These are phyloP conservation scores for Fragum fragum DNA, from an alignment of 2,888 invertebrate species.

Conservation along the genomic window DNA sequence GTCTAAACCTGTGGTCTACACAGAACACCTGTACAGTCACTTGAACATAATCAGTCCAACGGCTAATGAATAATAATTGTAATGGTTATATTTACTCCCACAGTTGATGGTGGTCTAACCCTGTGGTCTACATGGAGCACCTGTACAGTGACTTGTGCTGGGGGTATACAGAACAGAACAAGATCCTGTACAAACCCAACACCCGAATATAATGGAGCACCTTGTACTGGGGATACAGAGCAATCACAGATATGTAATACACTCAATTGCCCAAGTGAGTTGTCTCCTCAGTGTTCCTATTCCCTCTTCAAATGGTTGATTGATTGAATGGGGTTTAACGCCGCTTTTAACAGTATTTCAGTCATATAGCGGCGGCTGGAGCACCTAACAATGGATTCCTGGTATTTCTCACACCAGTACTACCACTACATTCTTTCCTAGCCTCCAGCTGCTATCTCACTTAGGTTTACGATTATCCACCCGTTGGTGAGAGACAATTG, in stretches of 20 bases:
- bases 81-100: not conserved
- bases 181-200: constrained; percentile 51
- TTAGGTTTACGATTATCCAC: too few relatives aligned
- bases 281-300: too few relatives aligned
- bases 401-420: too few relatives aligned
- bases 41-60: not conserved
- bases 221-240: constrained; percentile 33
- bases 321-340: too few relatives aligned
- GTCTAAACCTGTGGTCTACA: constrained; percentile 28
- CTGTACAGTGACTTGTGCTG: constrained; percentile 36
- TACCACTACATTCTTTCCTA: too few relatives aligned
- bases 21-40: constrained; percentile 33
- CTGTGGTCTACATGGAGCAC: constrained; percentile 36
- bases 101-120: constrained; percentile 50
- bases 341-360: too few relatives aligned
- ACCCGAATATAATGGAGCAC: constrained; percentile 42
- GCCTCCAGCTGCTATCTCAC: too few relatives aligned
- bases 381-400: too few relatives aligned
- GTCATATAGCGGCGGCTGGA: too few relatives aligned
- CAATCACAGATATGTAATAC: constrained; percentile 41
- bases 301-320: too few relatives aligned
- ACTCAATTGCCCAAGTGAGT: constrained; percentile 26
- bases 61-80: too few relatives aligned
- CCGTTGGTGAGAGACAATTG: too few relatives aligned
- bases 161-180: constrained; percentile 12